Conservation (phyloP, 2,113 vertebrate genomes). For the Felis chaus region DNA sequence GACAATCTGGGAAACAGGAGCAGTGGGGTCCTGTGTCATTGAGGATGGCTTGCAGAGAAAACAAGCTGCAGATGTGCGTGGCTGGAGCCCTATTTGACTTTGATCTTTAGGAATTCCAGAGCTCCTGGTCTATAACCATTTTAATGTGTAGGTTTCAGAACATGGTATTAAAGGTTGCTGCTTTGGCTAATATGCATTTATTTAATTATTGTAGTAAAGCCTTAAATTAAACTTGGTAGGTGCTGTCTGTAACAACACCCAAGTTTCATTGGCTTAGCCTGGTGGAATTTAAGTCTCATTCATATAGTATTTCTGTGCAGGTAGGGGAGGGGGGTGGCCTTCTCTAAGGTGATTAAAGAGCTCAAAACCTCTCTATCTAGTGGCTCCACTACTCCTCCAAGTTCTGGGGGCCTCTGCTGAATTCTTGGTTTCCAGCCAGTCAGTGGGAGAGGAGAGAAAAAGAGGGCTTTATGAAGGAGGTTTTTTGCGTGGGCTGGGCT, state of each 20-base stretch:
- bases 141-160: background rate
- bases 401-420: background rate
- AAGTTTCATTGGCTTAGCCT: background rate
- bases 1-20: background rate
- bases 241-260: background rate
- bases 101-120: background rate
- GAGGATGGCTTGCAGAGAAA: background rate
- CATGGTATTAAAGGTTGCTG: background rate
- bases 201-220: background rate
- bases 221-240: background rate
- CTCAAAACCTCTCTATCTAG: background rate
- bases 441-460: background rate
- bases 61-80: fast-evolving
- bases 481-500: no score
- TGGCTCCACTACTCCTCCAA: background rate
- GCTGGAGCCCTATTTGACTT: background rate
- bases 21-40: background rate
- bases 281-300: background rate
- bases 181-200: background rate
- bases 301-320: background rate
- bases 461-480: background rate
- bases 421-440: background rate
- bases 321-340: background rate
- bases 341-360: background rate
- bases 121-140: background rate